phyloP scores from a whole-genome alignment of 2,113 vertebrate species.

The Heliornis fulica region DNA sequence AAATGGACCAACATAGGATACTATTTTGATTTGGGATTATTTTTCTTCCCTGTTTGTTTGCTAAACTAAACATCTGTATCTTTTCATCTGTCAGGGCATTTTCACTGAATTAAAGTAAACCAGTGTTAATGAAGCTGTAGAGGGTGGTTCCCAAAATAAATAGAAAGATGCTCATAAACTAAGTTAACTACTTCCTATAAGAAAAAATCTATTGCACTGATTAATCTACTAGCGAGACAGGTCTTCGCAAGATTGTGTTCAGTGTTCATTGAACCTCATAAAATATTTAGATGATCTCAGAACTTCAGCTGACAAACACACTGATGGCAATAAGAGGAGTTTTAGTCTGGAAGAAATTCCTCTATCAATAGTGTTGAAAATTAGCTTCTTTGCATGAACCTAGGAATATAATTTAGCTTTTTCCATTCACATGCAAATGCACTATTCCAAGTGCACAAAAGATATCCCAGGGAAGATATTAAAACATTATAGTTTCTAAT shows the following conservation, averaged over 20 bases:
- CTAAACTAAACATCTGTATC: neutral
- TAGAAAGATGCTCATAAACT: neutral
- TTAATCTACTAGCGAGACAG: neutral
- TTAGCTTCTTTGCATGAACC: slow-evolving; percentile 45
- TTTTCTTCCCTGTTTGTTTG: neutral
- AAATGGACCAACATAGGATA: neutral
- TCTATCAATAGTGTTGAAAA: slow-evolving; percentile 34
- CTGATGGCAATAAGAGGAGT: slow-evolving; percentile 28
- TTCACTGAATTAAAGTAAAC: slow-evolving; percentile 19
- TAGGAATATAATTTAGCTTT: slow-evolving; percentile 59
- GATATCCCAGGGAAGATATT: slow-evolving; percentile 63
- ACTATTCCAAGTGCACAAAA: slow-evolving; percentile 60
- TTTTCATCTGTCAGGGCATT: slow-evolving; percentile 1
- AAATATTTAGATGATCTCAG: slow-evolving; percentile 67
- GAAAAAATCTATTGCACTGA: neutral
- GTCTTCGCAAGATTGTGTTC: neutral
- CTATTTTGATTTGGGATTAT: neutral
- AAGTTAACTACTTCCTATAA: neutral
- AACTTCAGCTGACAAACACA: slow-evolving; percentile 57
- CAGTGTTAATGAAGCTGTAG: neutral
- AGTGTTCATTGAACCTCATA: slow-evolving; percentile 38
- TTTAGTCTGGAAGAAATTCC: slow-evolving; percentile 23
- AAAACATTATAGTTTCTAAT: slow-evolving; percentile 68
- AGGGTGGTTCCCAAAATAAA: neutral
- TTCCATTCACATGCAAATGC: slow-evolving; percentile 73